These are phyloP conservation scores for Sympetrum striolatum DNA, from an alignment of 2,888 invertebrate species.

Conservation along the genomic window DNA sequence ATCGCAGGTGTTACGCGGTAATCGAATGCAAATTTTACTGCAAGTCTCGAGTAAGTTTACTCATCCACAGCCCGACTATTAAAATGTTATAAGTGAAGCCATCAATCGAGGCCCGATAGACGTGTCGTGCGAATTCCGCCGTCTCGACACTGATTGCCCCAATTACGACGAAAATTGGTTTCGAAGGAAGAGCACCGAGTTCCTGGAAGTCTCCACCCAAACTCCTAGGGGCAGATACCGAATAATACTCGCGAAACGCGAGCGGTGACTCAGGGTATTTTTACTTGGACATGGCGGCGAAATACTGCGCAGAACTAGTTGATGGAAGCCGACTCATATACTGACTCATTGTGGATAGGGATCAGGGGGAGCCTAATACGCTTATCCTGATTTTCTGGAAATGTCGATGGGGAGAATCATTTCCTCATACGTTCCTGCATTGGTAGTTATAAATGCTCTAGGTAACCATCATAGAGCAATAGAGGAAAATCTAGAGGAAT, in stretches of 20 bases:
- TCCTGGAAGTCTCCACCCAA: not conserved
- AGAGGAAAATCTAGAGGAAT: too few species aligned
- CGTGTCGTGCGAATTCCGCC: not conserved
- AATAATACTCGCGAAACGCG: not conserved
- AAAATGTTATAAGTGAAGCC: slow-evolving; percentile 10
- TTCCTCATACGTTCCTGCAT: not conserved
- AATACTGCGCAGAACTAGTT: not conserved
- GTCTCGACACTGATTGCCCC: not conserved
- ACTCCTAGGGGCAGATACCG: not conserved
- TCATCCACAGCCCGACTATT: not conserved
- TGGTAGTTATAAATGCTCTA: too few species aligned
- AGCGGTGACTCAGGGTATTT: not conserved
- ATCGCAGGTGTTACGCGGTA: not conserved
- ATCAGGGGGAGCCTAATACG: not conserved
- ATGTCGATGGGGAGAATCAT: not conserved
- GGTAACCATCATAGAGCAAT: too few species aligned
- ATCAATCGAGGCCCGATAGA: not conserved
- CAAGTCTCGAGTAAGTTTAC: slow-evolving; percentile 3
- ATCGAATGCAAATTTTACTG: slow-evolving; percentile 13
- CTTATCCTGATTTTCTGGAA: not conserved
- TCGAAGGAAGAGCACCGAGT: not conserved
- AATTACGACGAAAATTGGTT: not conserved
- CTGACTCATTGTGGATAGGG: not conserved
- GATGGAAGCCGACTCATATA: not conserved
- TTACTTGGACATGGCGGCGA: not conserved